phyloP scores from a whole-genome alignment of 2,113 vertebrate species.

The Poeciliopsis turrubarensis region DNA sequence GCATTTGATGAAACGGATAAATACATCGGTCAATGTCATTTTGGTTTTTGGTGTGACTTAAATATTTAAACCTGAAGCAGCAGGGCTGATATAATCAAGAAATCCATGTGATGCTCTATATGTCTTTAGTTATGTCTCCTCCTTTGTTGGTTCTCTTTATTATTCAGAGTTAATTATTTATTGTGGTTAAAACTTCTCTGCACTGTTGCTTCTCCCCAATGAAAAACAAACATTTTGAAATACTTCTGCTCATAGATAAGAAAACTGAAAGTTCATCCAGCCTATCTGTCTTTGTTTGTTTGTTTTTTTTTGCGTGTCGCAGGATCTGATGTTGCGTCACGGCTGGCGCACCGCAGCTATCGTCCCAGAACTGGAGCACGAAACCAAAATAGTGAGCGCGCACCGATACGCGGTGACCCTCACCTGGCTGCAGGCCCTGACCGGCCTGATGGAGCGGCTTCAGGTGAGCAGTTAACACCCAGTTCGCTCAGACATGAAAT shows the following conservation, averaged over 20 bases:
- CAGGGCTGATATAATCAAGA: not conserved
- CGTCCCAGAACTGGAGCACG: constrained; percentile 84
- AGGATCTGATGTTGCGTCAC: constrained; percentile 87
- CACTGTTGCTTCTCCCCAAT: not conserved
- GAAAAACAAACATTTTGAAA: not conserved
- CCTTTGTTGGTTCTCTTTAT: not conserved
- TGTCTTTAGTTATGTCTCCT: not conserved
- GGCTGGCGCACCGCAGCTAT: constrained; percentile 88
- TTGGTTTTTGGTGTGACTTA: not conserved
- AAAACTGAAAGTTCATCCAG: not conserved
- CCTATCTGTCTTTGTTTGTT: not conserved
- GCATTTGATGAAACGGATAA: not conserved
- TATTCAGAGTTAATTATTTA: not conserved
- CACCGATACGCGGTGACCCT: constrained; percentile 81
- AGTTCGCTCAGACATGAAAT: not conserved
- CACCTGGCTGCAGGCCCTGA: constrained; percentile 88
- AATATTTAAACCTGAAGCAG: not conserved
- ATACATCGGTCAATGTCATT: not conserved
- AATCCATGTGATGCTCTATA: not conserved
- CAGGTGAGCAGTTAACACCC: constrained; percentile 75
- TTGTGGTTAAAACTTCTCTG: not conserved
- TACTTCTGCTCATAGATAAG: not conserved
- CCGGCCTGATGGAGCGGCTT: constrained; percentile 84
- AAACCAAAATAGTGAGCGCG: constrained; percentile 86
- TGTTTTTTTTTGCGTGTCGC: not conserved